A percentile compares a stretch with the other conserved stretches of the same genome.
Evolutionary conservation across 2,113 vertebrate species (phyloP).

Genomic region (Perca fluviatilis): DNA sequence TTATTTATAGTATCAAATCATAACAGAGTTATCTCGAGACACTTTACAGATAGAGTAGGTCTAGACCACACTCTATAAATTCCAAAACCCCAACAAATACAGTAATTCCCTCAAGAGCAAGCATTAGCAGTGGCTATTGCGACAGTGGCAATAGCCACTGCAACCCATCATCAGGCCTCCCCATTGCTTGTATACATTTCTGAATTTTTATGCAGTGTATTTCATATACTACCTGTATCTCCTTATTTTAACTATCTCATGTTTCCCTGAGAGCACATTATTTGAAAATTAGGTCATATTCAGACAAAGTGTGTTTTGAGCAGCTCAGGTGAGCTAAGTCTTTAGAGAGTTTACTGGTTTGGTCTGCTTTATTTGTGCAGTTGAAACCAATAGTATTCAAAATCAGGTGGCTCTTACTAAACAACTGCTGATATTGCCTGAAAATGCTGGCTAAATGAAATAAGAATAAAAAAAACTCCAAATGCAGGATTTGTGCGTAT

Average conservation of each 20-base stretch:
- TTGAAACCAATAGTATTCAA: neutral
- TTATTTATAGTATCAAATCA: no score
- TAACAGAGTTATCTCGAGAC: no score
- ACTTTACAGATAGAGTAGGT: no score
- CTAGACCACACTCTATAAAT: no score
- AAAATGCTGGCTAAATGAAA: neutral
- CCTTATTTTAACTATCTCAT: neutral
- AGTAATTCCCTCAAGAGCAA: no score
- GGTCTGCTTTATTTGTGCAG: neutral
- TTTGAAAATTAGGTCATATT: neutral
- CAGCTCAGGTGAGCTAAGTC: neutral
- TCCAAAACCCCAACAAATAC: no score
- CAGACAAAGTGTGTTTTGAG: neutral
- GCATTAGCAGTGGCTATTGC: no score
- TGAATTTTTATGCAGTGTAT: neutral
- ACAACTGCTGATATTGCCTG: neutral
- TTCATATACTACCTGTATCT: neutral
- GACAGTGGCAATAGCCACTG: no score
- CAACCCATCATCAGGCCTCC: conserved; percentile 37
- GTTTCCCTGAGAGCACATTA: neutral
- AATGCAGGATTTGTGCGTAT: neutral
- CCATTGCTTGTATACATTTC: neutral
- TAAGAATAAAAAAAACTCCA: no score
- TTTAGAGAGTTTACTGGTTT: neutral
- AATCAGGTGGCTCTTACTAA: neutral